phyloP scores from a whole-genome alignment of 2,888 invertebrate species.

The Phragmatobia fuliginosa region DNA sequence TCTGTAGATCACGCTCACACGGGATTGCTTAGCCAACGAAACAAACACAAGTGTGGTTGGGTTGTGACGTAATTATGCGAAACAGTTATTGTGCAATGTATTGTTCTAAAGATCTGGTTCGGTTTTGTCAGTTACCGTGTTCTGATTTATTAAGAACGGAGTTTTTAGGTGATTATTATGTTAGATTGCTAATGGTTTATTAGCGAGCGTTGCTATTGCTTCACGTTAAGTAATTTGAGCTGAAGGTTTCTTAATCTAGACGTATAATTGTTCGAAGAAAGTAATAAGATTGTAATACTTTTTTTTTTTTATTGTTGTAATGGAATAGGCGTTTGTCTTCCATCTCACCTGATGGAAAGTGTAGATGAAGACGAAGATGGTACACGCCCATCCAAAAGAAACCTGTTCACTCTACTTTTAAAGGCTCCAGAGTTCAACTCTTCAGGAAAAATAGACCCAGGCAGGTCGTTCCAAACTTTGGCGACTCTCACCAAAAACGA shows the following conservation, averaged over 20 bases:
- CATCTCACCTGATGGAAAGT: too few relatives aligned
- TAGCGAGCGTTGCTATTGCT: conserved; percentile 1
- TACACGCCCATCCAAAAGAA: too few relatives aligned
- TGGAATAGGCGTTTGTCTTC: too few relatives aligned
- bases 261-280: conserved; percentile 8
- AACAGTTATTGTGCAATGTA: conserved; percentile 50
- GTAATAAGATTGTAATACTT: neutral
- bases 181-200: conserved; percentile 9
- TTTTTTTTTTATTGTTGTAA: neutral
- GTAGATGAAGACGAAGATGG: too few relatives aligned
- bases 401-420: too few relatives aligned
- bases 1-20: conserved; percentile 43
- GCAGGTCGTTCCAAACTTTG: too few relatives aligned
- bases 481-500: too few relatives aligned
- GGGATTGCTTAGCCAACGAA: conserved; percentile 33
- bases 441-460: too few relatives aligned
- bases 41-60: conserved; percentile 34
- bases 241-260: conserved; percentile 8
- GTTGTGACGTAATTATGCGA: conserved; percentile 53
- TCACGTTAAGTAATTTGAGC: conserved; percentile 20
- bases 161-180: conserved; percentile 23
- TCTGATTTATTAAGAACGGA: conserved; percentile 36
- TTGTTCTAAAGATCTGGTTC: conserved; percentile 54
- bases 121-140: conserved; percentile 42
- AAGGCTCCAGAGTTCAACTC: too few relatives aligned